Conservation (phyloP, 2,113 vertebrate species). For the Apistogramma diplotaenia region DNA sequence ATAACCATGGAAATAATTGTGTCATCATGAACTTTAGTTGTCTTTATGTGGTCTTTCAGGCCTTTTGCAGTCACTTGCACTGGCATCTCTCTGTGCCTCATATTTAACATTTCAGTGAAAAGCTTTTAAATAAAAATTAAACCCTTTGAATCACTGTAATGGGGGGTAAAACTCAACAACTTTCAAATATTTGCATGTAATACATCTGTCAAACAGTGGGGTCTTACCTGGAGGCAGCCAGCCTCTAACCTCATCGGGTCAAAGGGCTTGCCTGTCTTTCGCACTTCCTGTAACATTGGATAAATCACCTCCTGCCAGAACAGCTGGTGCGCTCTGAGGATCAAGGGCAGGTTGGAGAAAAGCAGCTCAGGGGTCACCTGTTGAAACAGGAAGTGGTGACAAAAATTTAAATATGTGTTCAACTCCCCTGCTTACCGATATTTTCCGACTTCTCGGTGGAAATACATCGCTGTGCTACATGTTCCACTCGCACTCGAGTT, state of each 20-base stretch:
- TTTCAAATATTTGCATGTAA: neutral
- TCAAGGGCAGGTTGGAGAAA: conserved; percentile 79
- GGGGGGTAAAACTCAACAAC: neutral
- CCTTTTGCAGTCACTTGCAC: neutral
- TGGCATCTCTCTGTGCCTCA: neutral
- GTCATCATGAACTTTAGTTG: neutral
- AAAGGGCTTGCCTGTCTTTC: conserved; percentile 75
- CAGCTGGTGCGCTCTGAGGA: conserved; percentile 74
- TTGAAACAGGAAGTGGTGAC: neutral
- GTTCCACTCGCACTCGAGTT: conserved; percentile 45
- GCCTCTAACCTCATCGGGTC: conserved; percentile 76
- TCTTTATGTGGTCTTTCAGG: neutral
- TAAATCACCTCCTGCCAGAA: conserved; percentile 83
- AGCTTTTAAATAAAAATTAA: neutral
- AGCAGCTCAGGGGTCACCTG: conserved; percentile 75
- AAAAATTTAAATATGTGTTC: conserved; percentile 1
- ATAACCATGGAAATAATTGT: neutral
- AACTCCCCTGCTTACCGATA: conserved; percentile 23
- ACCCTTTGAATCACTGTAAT: neutral
- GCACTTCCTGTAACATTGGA: conserved; percentile 74
- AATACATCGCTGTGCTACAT: conserved; percentile 24
- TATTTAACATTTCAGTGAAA: neutral
- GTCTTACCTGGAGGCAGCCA: conserved; percentile 79
- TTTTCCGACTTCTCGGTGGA: conserved; percentile 63
- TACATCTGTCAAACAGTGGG: neutral